Evolutionary conservation across 2,888 invertebrate genomes (phyloP).

Genomic region (Sinodicranocentrus sp.): DNA sequence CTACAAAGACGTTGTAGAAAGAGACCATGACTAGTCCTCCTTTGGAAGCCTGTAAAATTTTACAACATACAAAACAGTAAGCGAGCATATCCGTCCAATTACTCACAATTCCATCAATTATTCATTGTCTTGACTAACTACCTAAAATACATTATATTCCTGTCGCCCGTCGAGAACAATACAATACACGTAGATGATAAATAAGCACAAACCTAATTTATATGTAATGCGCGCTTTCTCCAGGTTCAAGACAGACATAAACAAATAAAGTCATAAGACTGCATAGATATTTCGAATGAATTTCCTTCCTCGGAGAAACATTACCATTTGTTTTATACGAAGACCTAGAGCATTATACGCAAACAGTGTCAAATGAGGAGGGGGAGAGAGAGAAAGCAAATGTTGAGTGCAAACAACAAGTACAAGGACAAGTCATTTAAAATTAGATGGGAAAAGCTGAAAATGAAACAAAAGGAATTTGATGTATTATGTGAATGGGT

Average conservation of each 20-base stretch:
- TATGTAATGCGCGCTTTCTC: conserved; percentile 20
- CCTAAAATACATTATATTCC: too few relatives aligned
- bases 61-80: conserved; percentile 22
- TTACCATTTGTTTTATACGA: conserved; percentile 20
- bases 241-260: not conserved
- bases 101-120: conserved; percentile 51
- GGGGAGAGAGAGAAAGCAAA: conserved; percentile 24
- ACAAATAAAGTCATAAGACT: not conserved
- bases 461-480: conserved; percentile 59
- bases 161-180: not conserved
- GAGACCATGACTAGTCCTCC: conserved; percentile 96
- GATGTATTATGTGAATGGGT: conserved; percentile 4
- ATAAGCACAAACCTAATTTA: not conserved
- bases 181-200: not conserved
- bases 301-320: not conserved
- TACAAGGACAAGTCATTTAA: conserved; percentile 41
- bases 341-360: not conserved
- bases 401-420: conserved; percentile 23
- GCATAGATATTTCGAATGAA: not conserved
- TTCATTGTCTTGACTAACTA: conserved; percentile 17
- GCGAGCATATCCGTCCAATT: conserved; percentile 4
- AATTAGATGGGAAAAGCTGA: conserved; percentile 46
- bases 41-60: conserved; percentile 83
- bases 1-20: conserved; percentile 92
- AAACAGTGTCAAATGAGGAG: not conserved